phyloP scores from a whole-genome alignment of 2,113 vertebrate genomes.

The Rhinoptilus africanus region DNA sequence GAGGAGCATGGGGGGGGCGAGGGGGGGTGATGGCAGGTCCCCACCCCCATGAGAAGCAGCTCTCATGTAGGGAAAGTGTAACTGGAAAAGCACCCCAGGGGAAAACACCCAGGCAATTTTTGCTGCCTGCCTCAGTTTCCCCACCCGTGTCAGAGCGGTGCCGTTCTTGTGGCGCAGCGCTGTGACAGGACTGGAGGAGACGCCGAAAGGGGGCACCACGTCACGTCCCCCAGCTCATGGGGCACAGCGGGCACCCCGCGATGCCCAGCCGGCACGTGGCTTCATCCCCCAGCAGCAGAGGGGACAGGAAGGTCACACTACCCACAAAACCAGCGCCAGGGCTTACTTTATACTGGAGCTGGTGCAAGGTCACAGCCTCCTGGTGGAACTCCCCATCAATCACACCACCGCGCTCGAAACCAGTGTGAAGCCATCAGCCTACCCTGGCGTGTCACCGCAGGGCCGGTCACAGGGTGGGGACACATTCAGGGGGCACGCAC shows the following conservation, averaged over 20 bases:
- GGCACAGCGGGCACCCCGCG: accelerated
- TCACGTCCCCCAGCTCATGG: accelerated
- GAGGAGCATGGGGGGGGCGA: accelerated
- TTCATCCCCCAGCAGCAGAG: not conserved
- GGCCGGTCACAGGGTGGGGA: not conserved
- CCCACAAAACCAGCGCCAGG: not conserved
- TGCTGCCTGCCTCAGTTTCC: not conserved
- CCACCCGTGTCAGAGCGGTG: not conserved
- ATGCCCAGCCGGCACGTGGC: not conserved
- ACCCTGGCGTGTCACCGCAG: not conserved
- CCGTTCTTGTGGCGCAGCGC: not conserved
- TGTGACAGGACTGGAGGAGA: not conserved
- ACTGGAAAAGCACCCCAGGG: not conserved
- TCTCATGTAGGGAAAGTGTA: accelerated
- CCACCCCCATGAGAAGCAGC: not conserved
- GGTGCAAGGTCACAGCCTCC: not conserved
- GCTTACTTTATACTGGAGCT: not conserved
- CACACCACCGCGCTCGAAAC: accelerated
- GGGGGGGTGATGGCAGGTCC: not conserved
- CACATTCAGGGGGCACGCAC: not conserved
- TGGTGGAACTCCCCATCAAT: not conserved
- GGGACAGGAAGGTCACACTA: not conserved
- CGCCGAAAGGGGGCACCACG: not conserved
- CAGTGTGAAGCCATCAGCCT: not conserved
- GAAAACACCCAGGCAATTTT: not conserved